Base-by-base conservation (phyloP, 2,888 invertebrate genomes). In the Drosophila subquinaria region DNA sequence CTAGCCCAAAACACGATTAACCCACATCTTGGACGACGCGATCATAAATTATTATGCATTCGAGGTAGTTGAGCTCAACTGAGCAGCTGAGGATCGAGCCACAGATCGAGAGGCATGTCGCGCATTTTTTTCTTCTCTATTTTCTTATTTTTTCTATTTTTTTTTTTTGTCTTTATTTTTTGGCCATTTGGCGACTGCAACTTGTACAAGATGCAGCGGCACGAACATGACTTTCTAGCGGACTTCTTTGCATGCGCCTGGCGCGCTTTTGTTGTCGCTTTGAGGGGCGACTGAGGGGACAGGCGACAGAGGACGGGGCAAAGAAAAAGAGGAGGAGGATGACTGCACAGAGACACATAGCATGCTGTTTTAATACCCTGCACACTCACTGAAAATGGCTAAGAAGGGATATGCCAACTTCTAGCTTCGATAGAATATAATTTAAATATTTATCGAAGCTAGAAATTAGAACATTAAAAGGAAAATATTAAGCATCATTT, bases 1-100 rank as follows among this genome's bases (percentile, higher is more conserved):
- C 90, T 92, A 91, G 91, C 91, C 91, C 88, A 92, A 90, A 92
- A 92, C 92, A 92, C 93, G 92, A 92, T 92, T 92, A 92, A 92
- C 92, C 92, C 92, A 92, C 93, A 92, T 92, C 92, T 92, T 86
- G 91, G 92, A 91, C 91, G 92, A 90, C 91, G 92, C 92, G 90
- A 90, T 92, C 92, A 92, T 92, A 92, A 92, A 92, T 92, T 92
- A 92, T 92, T 91, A 86, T 90, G 91, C 90, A 90, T 89, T 71
- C 72, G 76, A 78, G 73, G 79, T 65, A 59, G 65, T 68, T 62
- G 55, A 66, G 64, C 30, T 13, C 35, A 9, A 9, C 9, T 33
- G 3, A 10, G 57, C 43, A 20, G 71, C 68, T 56, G 63, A 23
- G n/a, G 67, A 30, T 30, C 30, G 62, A 65, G 64, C 61, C 33